Evolutionary conservation across 2,888 invertebrate genomes (phyloP).

Genomic region (Theretra japonica): DNA sequence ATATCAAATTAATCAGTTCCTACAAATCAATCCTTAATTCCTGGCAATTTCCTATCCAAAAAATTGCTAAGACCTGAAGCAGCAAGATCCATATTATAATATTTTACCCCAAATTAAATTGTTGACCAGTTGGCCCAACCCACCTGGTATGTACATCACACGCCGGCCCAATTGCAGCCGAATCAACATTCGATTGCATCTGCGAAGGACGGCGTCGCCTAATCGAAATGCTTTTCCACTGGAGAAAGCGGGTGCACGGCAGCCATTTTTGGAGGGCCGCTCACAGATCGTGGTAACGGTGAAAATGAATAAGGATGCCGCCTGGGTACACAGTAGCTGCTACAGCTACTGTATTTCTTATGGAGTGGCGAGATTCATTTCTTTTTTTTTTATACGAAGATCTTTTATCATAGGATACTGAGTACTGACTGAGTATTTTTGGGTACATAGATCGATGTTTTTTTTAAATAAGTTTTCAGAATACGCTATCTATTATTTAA

Average conservation of each 20-base stretch:
- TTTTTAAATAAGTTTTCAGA: too few species aligned
- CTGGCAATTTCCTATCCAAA: too few species aligned
- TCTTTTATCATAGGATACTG: too few species aligned
- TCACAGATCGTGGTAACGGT: slow-evolving; percentile 27
- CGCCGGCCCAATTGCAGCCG: slow-evolving; percentile 14
- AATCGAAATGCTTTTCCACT: slow-evolving; percentile 37
- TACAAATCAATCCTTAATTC: too few species aligned
- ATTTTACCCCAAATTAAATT: too few species aligned
- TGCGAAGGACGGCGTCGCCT: slow-evolving; percentile 17
- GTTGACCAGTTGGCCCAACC: too few species aligned
- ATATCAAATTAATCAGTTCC: too few species aligned
- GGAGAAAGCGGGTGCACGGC: slow-evolving; percentile 37
- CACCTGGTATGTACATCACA: neutral
- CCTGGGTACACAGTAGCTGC: neutral
- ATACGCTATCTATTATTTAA: too few species aligned
- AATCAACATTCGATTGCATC: slow-evolving; percentile 29
- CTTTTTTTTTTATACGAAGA: neutral
- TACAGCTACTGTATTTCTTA: neutral
- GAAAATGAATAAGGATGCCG: slow-evolving; percentile 17
- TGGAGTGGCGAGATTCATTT: neutral
- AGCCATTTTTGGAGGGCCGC: slow-evolving; percentile 36
- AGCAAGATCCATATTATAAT: too few species aligned
- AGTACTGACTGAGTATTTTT: too few species aligned
- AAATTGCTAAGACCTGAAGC: too few species aligned
- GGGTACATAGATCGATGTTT: too few species aligned